These are phyloP conservation scores for Didymodactylos carnosus DNA, from an alignment of 2,888 invertebrate genomes.

Conservation along the genomic window DNA sequence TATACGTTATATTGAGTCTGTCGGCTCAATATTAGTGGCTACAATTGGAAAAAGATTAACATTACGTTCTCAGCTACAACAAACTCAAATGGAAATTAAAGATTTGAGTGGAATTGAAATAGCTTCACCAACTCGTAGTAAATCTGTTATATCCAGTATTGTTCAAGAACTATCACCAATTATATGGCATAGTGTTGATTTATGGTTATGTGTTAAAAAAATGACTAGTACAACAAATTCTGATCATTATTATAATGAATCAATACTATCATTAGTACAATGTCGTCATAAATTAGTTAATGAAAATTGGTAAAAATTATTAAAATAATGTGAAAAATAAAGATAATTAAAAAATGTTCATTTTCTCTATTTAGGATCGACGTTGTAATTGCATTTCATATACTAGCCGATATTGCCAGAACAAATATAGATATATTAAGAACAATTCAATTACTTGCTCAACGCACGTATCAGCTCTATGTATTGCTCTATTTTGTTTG, in stretches of 20 bases:
- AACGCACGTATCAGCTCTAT: background rate
- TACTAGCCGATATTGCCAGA: background rate
- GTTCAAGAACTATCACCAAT: conserved; percentile 33
- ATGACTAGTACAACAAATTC: background rate
- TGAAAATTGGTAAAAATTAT: background rate
- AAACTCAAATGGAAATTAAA: background rate
- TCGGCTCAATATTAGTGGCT: conserved; percentile 29
- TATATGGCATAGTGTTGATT: conserved; percentile 32
- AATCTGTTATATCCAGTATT: background rate
- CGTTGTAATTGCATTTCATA: background rate
- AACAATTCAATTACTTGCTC: background rate
- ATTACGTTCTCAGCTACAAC: conserved; percentile 18
- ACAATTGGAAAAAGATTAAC: conserved; percentile 24
- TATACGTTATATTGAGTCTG: conserved; percentile 28
- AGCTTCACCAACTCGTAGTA: background rate
- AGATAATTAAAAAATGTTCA: no score
- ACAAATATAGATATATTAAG: background rate
- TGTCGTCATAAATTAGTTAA: background rate
- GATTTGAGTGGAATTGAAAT: background rate
- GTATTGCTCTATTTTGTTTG: background rate
- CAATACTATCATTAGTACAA: background rate
- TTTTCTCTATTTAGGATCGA: background rate
- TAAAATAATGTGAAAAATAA: background rate
- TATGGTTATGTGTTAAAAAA: conserved; percentile 30
- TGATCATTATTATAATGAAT: background rate